Evolutionary conservation across 2,797 vertebrate genomes (phyloP).

Genomic region (Myotis vivesi): DNA sequence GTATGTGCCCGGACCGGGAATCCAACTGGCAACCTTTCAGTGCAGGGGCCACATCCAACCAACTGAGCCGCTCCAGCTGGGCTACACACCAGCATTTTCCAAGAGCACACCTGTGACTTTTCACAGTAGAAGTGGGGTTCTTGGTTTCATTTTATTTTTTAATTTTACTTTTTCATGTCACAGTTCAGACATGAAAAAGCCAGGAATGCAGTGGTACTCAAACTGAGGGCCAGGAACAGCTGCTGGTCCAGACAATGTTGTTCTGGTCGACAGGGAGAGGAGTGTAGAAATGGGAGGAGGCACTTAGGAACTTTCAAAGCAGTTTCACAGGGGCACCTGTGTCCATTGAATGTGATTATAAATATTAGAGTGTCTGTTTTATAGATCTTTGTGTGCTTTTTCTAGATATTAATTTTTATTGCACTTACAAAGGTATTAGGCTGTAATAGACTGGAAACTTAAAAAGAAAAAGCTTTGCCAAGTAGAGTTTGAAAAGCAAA

Average conservation of each 20-base stretch:
- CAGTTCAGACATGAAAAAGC: background rate
- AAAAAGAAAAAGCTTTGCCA: background rate
- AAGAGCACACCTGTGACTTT: background rate
- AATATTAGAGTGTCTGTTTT: background rate
- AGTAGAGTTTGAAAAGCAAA: background rate
- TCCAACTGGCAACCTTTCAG: background rate
- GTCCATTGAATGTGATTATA: background rate
- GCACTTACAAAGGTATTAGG: background rate
- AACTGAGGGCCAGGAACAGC: accelerated
- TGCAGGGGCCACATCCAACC: background rate
- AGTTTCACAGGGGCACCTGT: background rate
- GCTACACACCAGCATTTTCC: background rate
- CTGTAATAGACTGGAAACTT: background rate
- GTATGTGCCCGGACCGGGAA: background rate
- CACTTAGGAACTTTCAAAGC: background rate
- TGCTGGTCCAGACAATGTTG: accelerated
- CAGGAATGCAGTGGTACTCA: background rate
- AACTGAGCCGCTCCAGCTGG: background rate
- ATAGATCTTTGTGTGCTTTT: background rate
- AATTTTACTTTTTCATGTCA: background rate
- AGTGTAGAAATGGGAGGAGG: background rate
- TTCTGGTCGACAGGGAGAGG: background rate
- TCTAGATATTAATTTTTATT: background rate
- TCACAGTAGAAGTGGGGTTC: background rate
- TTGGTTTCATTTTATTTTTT: background rate